A percentile compares a stretch with the other conserved stretches of the same genome.
Conservation (phyloP, 2,888 invertebrate species). For the Panorpa germanica region DNA sequence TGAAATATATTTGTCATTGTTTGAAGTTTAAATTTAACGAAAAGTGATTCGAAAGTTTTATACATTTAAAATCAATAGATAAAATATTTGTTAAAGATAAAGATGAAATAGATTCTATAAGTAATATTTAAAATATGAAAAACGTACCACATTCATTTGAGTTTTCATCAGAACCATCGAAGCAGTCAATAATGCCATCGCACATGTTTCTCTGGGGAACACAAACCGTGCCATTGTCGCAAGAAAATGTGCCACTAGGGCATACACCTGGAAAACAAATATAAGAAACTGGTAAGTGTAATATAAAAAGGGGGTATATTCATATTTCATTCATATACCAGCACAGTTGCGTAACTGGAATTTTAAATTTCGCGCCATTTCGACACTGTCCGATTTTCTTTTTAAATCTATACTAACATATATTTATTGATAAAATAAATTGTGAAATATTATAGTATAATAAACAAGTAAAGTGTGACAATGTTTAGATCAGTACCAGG, state of each 20-base stretch:
- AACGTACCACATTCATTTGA: conserved; percentile 21
- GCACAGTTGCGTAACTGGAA: too few relatives aligned
- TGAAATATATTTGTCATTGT: background rate
- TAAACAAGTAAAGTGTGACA: too few relatives aligned
- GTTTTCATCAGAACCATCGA: conserved; percentile 27
- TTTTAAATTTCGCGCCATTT: too few relatives aligned
- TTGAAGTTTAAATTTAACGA: background rate
- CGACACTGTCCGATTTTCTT: too few relatives aligned
- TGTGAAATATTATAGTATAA: too few relatives aligned
- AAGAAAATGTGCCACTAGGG: conserved; percentile 32
- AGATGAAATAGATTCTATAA: background rate
- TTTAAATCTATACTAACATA: too few relatives aligned
- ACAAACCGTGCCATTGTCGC: conserved; percentile 29
- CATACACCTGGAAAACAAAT: conserved; percentile 33
- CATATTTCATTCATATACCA: too few relatives aligned
- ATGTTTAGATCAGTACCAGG: too few relatives aligned
- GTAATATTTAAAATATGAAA: conserved; percentile 12
- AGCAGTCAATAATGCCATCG: conserved; percentile 27
- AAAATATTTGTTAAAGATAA: background rate
- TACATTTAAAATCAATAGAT: background rate
- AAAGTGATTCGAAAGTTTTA: background rate
- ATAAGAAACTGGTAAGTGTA: too few relatives aligned
- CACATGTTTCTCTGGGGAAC: conserved; percentile 33
- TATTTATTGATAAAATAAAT: too few relatives aligned
- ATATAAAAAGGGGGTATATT: too few relatives aligned